Conservation (phyloP, 1,140 invertebrate species). For the Nasonia vitripennis region DNA sequence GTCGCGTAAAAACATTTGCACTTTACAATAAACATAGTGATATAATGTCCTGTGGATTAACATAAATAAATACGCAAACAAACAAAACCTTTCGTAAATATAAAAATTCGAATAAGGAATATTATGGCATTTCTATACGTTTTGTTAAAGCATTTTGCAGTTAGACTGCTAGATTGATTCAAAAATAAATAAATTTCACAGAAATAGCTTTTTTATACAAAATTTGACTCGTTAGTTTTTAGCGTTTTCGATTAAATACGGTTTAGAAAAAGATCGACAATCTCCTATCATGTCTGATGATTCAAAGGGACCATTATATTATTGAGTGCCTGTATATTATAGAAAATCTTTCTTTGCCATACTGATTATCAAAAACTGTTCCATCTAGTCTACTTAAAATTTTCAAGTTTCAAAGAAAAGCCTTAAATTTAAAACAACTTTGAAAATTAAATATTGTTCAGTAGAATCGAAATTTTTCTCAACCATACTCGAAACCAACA, state of each 20-base stretch:
- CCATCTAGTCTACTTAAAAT: background rate
- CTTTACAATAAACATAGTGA: slow-evolving; percentile 14
- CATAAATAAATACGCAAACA: background rate
- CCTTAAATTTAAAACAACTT: background rate
- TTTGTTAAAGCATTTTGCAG: background rate
- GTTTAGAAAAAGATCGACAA: background rate
- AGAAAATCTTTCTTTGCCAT: background rate
- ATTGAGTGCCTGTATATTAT: background rate
- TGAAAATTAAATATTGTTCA: no score
- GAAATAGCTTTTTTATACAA: background rate
- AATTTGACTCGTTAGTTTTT: background rate
- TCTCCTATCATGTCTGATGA: background rate
- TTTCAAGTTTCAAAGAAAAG: background rate
- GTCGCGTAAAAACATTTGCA: background rate
- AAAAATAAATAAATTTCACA: background rate
- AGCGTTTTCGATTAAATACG: background rate
- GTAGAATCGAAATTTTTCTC: background rate
- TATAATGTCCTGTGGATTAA: background rate
- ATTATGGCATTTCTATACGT: background rate
- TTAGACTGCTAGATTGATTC: background rate
- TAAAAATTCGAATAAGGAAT: background rate
- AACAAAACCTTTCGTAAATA: background rate
- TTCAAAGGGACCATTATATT: background rate
- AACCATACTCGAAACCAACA: background rate
- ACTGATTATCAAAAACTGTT: background rate